Conservation (phyloP, 2,888 invertebrate species). For the Geophilus truncorum region DNA sequence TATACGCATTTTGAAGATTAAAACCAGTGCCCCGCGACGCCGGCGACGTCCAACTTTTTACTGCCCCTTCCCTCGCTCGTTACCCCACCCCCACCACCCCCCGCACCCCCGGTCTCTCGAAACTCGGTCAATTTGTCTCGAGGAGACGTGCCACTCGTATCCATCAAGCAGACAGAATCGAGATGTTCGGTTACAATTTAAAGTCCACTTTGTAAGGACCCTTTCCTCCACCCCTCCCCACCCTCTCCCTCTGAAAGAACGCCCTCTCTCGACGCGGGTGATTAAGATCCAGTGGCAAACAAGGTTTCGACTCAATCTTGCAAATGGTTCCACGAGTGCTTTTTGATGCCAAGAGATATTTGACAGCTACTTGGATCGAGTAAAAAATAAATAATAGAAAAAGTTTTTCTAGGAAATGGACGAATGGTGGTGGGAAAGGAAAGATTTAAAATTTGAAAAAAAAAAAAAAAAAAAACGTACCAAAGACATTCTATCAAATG, state of each 20-base stretch:
- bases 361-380: no score
- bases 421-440: background rate
- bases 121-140: constrained; percentile 10
- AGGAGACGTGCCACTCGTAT: background rate
- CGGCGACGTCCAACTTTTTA: background rate
- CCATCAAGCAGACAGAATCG: background rate
- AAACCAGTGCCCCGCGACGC: background rate
- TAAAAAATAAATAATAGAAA: background rate
- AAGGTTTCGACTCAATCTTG: constrained; percentile 11
- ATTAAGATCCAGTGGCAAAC: background rate
- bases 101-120: no score
- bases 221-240: background rate
- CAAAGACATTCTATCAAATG: no score
- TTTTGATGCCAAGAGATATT: background rate
- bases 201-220: background rate
- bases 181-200: constrained; percentile 1
- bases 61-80: background rate
- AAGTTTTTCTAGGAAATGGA: no score
- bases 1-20: constrained; percentile 16
- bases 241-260: no score
- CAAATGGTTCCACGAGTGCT: background rate
- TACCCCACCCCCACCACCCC: no score
- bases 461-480: background rate
- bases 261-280: no score
- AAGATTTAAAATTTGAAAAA: background rate